These are phyloP conservation scores for Tupiocoris notatus DNA, from an alignment of 2,888 invertebrate species.

Conservation along the genomic window DNA sequence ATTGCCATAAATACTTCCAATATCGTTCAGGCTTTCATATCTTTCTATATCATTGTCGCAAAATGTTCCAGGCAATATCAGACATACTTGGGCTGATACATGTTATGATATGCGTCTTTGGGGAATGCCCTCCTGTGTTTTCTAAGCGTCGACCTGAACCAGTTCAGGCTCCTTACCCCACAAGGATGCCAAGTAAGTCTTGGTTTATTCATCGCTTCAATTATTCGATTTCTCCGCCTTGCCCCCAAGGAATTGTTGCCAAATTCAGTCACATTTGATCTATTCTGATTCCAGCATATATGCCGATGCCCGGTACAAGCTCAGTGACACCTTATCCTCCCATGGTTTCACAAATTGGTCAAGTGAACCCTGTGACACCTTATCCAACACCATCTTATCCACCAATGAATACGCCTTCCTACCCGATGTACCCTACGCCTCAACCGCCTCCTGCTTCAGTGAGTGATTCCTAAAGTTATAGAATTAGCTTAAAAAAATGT, in stretches of 20 bases:
- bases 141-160: conserved; percentile 64
- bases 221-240: no score
- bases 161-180: conserved; percentile 58
- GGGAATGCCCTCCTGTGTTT: conserved; percentile 93
- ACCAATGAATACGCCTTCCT: background rate
- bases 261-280: no score
- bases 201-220: background rate
- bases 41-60: no score
- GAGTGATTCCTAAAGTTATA: conserved; percentile 29
- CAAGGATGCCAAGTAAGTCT: conserved; percentile 54
- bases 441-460: conserved; percentile 38
- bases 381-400: conserved; percentile 29
- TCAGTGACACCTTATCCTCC: conserved; percentile 30
- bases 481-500: background rate
- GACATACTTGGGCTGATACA: conserved; percentile 86
- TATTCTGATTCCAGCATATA: conserved; percentile 51
- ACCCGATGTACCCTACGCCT: conserved; percentile 28
- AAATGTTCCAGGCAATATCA: conserved; percentile 72
- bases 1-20: no score
- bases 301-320: conserved; percentile 54
- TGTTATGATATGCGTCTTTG: conserved; percentile 88
- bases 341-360: conserved; percentile 13
- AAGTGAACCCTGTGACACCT: conserved; percentile 21
- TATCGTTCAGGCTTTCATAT: no score
- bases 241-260: no score